Conservation (phyloP, 2,113 vertebrate species). For the Sceloporus undulatus region DNA sequence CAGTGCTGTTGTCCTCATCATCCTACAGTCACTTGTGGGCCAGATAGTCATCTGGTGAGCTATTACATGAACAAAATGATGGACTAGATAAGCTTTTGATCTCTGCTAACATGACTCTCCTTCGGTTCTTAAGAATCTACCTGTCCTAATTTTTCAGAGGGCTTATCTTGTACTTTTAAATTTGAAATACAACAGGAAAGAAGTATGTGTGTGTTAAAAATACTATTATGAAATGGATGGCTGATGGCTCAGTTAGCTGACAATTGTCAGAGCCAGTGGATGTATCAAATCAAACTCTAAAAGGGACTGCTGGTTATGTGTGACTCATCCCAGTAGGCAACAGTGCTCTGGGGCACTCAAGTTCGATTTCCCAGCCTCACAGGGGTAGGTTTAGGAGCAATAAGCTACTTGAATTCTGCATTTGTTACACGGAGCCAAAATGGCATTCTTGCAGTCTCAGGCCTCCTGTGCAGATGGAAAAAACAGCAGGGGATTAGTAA, state of each 20-base stretch:
- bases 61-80: no score
- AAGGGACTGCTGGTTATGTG: constrained; percentile 74
- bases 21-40: no score
- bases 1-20: no score
- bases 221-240: constrained; percentile 76
- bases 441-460: constrained; percentile 70
- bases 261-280: constrained; percentile 77
- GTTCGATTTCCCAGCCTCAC: constrained; percentile 73
- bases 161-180: constrained; percentile 68
- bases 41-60: no score
- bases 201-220: constrained; percentile 46
- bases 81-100: no score
- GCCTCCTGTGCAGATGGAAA: constrained; percentile 70
- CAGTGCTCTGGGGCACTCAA: constrained; percentile 74
- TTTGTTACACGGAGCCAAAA: constrained; percentile 78
- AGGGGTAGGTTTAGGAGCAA: constrained; percentile 67
- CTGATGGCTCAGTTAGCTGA: constrained; percentile 79
- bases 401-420: constrained; percentile 69
- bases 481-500: constrained; percentile 68
- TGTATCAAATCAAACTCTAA: constrained; percentile 74
- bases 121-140: background rate
- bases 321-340: constrained; percentile 78
- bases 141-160: no score
- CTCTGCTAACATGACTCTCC: no score
- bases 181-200: constrained; percentile 77